Conservation (phyloP, 2,888 invertebrate genomes). For the Limenitis camilla region DNA sequence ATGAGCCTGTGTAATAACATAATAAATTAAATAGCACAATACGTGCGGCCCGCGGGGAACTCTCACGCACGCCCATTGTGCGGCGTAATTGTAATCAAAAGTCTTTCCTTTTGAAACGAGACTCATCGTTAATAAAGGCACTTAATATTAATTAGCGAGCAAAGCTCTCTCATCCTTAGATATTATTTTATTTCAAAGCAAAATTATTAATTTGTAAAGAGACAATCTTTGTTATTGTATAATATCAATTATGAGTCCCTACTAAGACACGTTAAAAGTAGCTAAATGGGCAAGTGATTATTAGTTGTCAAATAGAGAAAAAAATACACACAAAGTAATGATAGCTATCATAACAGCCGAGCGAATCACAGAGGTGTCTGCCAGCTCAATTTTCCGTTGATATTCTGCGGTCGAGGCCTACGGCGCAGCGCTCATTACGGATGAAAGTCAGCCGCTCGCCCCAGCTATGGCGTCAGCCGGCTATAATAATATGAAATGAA, state of each 20-base stretch:
- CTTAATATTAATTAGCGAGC: slow-evolving; percentile 47
- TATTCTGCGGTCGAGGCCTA: slow-evolving; percentile 46
- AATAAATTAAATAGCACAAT: slow-evolving; percentile 58
- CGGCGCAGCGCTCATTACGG: slow-evolving; percentile 50
- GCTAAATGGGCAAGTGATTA: no score
- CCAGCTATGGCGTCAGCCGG: slow-evolving; percentile 26
- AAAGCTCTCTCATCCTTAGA: slow-evolving; percentile 1
- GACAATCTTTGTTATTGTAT: neutral
- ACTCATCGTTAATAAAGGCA: slow-evolving; percentile 45
- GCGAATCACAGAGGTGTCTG: slow-evolving; percentile 20
- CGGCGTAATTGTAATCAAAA: slow-evolving; percentile 60
- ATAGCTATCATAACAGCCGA: slow-evolving; percentile 10
- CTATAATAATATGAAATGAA: slow-evolving; percentile 60
- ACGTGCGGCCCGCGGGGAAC: slow-evolving; percentile 39
- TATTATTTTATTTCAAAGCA: slow-evolving; percentile 1
- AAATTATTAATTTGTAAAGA: neutral
- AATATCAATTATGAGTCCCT: neutral
- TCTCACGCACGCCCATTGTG: slow-evolving; percentile 64
- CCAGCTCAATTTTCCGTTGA: slow-evolving; percentile 39
- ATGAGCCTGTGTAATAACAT: slow-evolving; percentile 55
- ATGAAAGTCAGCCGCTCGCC: slow-evolving; percentile 52
- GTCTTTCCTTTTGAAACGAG: slow-evolving; percentile 53
- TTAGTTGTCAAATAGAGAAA: neutral
- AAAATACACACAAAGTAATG: slow-evolving; percentile 12
- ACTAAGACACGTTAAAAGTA: neutral